A percentile compares a stretch with the other conserved stretches of the same genome.
These are phyloP conservation scores for Andrena cerasifolii DNA, from an alignment of 1,140 invertebrate species.

Conservation along the genomic window DNA sequence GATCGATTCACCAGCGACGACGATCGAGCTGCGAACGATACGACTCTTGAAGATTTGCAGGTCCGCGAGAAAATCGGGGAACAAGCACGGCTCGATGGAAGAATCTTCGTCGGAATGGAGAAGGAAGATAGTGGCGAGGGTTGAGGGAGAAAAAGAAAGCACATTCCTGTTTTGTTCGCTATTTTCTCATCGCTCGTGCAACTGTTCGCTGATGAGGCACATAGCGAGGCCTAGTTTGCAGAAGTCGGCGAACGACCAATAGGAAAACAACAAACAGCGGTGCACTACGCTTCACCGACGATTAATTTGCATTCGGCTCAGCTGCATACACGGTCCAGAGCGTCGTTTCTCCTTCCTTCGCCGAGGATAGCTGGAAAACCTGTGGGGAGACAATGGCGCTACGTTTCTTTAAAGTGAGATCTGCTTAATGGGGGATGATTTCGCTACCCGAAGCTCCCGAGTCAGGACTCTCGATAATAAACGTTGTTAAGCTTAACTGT, in stretches of 20 bases:
- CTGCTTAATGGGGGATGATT: not conserved
- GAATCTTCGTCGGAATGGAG: too few species aligned
- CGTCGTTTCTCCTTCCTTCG: not conserved
- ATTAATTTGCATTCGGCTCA: conserved; percentile 17
- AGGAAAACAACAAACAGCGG: not conserved
- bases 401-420: not conserved
- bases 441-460: not conserved
- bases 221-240: too few species aligned
- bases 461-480: not conserved
- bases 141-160: not conserved
- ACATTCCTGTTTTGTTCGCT: not conserved
- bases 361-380: not conserved
- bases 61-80: too few species aligned
- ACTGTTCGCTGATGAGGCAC: not conserved
- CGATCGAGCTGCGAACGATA: too few species aligned
- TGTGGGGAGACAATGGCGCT: not conserved
- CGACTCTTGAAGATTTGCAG: too few species aligned
- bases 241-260: not conserved
- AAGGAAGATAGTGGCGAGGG: too few species aligned
- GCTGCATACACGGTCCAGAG: not conserved
- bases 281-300: conserved; percentile 4
- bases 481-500: not conserved
- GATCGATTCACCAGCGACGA: too few species aligned
- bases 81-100: too few species aligned
- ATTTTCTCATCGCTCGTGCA: not conserved